phyloP scores from a whole-genome alignment of 1,140 invertebrate species.

The Carposina sasakii region DNA sequence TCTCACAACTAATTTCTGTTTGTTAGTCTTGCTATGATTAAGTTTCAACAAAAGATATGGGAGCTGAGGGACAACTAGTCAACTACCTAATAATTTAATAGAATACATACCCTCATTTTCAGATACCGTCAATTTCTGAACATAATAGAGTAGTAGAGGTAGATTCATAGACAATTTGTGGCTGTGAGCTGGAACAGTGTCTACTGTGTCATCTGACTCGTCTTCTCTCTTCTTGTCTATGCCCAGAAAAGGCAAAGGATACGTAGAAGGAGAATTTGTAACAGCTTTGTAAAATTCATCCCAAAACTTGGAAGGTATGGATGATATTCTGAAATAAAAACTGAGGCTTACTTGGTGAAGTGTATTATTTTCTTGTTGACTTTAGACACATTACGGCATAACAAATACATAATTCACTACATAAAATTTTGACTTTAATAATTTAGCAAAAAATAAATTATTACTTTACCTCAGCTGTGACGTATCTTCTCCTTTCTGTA shows the following conservation, averaged over 20 bases:
- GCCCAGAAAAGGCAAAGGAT: conserved; percentile 47
- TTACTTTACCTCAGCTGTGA: conserved; percentile 26
- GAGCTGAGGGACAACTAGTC: too few species aligned
- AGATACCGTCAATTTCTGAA: conserved; percentile 47
- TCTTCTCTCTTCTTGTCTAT: conserved; percentile 8
- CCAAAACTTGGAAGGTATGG: conserved; percentile 44
- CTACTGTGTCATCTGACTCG: conserved; percentile 24
- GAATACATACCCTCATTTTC: conserved; percentile 33
- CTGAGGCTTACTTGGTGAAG: too few species aligned
- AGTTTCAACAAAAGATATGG: too few species aligned
- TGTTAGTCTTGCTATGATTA: too few species aligned
- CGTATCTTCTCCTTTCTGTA: conserved; percentile 16
- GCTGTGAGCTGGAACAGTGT: conserved; percentile 33
- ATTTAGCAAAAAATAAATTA: not conserved
- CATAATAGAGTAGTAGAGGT: conserved; percentile 48
- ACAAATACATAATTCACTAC: too few species aligned
- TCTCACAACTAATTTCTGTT: too few species aligned
- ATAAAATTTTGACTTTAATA: too few species aligned
- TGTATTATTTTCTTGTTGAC: too few species aligned
- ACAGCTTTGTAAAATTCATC: conserved; percentile 48
- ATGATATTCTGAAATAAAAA: conserved; percentile 50
- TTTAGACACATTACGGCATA: too few species aligned
- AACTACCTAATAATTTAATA: conserved; percentile 8
- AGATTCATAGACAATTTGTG: conserved; percentile 45
- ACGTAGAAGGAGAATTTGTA: conserved; percentile 40